phyloP scores from a whole-genome alignment of 2,113 vertebrate genomes.

The Mugil cephalus region DNA sequence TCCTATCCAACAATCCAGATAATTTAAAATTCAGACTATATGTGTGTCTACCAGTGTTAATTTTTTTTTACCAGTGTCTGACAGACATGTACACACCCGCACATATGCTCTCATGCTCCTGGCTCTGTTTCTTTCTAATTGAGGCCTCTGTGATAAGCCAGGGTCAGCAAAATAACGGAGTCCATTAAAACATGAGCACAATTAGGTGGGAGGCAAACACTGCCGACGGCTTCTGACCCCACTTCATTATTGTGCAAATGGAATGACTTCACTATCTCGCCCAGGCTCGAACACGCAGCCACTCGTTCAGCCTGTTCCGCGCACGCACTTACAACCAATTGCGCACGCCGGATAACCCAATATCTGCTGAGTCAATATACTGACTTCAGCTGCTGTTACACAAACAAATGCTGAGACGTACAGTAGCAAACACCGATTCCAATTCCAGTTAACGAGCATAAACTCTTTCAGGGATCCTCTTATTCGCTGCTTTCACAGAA shows the following conservation, averaged over 20 bases:
- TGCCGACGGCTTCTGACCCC: constrained; percentile 71
- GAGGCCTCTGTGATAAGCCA: constrained; percentile 62
- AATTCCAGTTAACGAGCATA: constrained; percentile 33
- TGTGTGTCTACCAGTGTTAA: constrained; percentile 1
- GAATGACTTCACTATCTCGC: constrained; percentile 59
- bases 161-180: constrained; percentile 68
- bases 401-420: constrained; percentile 30
- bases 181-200: constrained; percentile 76
- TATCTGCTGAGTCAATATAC: constrained; percentile 39
- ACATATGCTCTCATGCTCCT: constrained; percentile 21
- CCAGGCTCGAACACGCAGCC: constrained; percentile 43
- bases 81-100: constrained; percentile 31
- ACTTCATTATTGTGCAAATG: constrained; percentile 79
- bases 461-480: constrained; percentile 40
- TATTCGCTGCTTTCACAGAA: constrained; percentile 46
- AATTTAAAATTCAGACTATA: constrained; percentile 27
- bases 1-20: constrained; percentile 4
- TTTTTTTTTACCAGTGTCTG: constrained; percentile 33
- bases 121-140: constrained; percentile 67
- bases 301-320: constrained; percentile 46
- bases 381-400: constrained; percentile 31
- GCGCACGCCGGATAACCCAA: constrained; percentile 27
- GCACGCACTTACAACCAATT: constrained; percentile 37
- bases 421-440: constrained; percentile 5
- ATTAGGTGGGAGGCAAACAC: constrained; percentile 78